Percentiles rank a stretch among this genome's conserved stretches.
Evolutionary conservation across 2,113 vertebrate species (phyloP).

Genomic region (Misgurnus anguillicaudatus): DNA sequence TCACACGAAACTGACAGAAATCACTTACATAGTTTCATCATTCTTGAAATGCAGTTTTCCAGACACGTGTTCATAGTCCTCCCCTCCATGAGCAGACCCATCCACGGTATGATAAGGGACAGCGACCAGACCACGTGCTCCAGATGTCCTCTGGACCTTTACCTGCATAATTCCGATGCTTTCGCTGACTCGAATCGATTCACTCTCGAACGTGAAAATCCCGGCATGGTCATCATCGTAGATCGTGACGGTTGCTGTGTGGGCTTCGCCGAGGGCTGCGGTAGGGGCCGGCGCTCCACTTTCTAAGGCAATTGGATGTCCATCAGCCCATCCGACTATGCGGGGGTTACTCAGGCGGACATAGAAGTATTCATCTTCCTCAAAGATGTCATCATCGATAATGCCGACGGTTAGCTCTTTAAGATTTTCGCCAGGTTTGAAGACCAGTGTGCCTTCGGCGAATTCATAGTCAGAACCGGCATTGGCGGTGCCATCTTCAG

Average conservation of each 20-base stretch:
- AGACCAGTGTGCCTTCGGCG: conserved; percentile 67
- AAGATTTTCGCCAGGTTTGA: conserved; percentile 64
- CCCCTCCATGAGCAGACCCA: conserved; percentile 75
- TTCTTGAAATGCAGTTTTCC: conserved; percentile 83
- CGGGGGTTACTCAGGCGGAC: conserved; percentile 69
- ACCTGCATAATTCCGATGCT: conserved; percentile 81
- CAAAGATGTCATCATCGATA: conserved; percentile 75
- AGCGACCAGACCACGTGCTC: conserved; percentile 79
- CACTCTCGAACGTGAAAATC: conserved; percentile 79
- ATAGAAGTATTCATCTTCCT: conserved; percentile 72
- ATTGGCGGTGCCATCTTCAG: conserved; percentile 71
- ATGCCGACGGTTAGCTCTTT: conserved; percentile 68
- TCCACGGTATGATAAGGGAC: conserved; percentile 78
- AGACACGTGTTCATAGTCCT: conserved; percentile 75
- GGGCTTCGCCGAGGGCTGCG: conserved; percentile 59
- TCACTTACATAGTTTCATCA: conserved; percentile 82
- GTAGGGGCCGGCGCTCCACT: conserved; percentile 43
- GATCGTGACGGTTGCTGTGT: conserved; percentile 72
- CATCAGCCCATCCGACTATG: conserved; percentile 48
- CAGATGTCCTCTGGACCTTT: conserved; percentile 80
- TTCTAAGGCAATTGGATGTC: conserved; percentile 22
- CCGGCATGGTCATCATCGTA: conserved; percentile 74
- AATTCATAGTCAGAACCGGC: conserved; percentile 73
- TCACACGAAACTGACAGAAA: conserved; percentile 17
- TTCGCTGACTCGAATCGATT: conserved; percentile 76